Conservation (phyloP, 2,797 vertebrate species). For the Lacerta agilis region DNA sequence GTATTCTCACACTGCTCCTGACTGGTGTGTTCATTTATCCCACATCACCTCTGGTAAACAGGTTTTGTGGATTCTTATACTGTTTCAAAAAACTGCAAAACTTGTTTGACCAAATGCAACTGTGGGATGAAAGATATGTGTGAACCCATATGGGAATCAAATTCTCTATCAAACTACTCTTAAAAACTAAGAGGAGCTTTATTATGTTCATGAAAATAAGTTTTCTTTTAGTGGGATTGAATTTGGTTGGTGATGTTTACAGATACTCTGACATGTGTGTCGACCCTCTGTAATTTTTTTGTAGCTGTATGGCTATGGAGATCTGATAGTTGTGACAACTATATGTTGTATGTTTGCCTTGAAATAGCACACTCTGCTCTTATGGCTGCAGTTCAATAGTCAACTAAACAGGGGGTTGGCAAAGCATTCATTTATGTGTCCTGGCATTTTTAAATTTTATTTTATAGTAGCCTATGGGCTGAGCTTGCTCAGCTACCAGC, state of each 20-base stretch:
- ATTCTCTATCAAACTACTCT: not conserved
- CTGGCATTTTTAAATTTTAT: not conserved
- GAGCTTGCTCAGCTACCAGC: not conserved
- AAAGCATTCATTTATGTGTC: conserved; percentile 9
- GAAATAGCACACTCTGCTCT: conserved; percentile 1
- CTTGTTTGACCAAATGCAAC: not conserved
- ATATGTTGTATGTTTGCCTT: conserved; percentile 15
- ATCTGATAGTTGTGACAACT: conserved; percentile 11
- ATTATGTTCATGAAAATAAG: not conserved
- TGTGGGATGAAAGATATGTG: not conserved
- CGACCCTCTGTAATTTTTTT: not conserved
- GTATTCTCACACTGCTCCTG: too few species aligned
- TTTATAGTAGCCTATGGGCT: not conserved
- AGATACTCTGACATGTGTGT: not conserved
- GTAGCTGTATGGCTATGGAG: not conserved
- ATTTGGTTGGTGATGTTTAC: not conserved
- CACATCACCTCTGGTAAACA: not conserved
- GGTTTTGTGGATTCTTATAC: not conserved
- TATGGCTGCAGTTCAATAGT: not conserved
- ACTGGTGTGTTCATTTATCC: not conserved
- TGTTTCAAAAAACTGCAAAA: not conserved
- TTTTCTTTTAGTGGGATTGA: not conserved
- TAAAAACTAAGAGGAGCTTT: not conserved
- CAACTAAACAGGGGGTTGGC: not conserved
- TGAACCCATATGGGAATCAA: not conserved